Base-by-base conservation (phyloP, 2,797 vertebrate species). In the Zalophus californianus region DNA sequence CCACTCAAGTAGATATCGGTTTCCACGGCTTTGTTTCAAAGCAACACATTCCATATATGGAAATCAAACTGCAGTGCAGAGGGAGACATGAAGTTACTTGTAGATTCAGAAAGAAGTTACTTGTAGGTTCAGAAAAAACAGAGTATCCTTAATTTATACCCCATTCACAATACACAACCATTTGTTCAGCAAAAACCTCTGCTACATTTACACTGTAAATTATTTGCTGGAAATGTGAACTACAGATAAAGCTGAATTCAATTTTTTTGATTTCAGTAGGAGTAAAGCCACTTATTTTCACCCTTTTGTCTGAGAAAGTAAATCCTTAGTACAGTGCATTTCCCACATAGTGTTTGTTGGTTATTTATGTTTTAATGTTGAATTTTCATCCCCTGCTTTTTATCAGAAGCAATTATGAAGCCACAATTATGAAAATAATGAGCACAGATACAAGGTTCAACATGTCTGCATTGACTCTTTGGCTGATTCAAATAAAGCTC, bases 391-490 rank as follows among this genome's bases (percentile, higher is more conserved):
- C n/a, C 89, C 68, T 93, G 75, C 93, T 98, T 98, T 98, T 98
- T 97, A 98, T 98, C 98, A 98, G 92, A 98, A 92, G 92, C 97
- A 98, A 98, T 98, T 98, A 98, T 97, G 97, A 98, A 98, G 94
- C 97, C 97, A 98, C 95, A 97, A 95, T 98, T 97, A 98, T 91
- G 96, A 97, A 92, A 98, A 98, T 97, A 97, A 97, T 96, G 98
- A 98, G 97, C 97, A 98, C 95, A 98, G 97, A 98, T 97, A 98
- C 97, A 97, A 97, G 98, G 93, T 93, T 95, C 92, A 77, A 72
- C 95, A 94, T 95, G 79, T 88, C 73, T 98, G 95, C 90, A 75
- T 97, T 98, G 96, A 98, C 97, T 98, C 92, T 97, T 98, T 77
- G 78, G 93, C 84, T 87, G 73, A 94, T 93, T 95, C 94, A 97